Conservation (phyloP, 2,888 invertebrate species). For the Yponomeuta cagnagella region DNA sequence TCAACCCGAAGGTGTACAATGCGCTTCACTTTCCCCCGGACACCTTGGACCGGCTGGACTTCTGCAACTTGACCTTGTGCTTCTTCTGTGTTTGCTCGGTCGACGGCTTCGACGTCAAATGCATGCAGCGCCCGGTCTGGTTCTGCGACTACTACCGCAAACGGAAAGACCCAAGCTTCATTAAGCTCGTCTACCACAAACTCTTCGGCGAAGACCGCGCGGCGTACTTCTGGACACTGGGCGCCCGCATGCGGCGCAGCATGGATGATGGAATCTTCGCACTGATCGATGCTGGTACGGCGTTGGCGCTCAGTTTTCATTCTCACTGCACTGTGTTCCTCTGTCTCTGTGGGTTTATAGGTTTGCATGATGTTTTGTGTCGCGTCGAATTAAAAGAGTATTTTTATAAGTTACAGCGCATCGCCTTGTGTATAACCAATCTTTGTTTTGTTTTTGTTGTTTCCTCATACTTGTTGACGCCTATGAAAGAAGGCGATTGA, state of each 20-base stretch:
- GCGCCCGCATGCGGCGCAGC: conserved; percentile 52
- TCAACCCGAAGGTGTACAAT: conserved; percentile 34
- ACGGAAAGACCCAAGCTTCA: conserved; percentile 28
- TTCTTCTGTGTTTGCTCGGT: conserved; percentile 52
- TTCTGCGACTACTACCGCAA: conserved; percentile 49
- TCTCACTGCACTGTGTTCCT: too few relatives aligned
- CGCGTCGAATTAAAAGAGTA: background rate
- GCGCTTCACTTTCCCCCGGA: conserved; percentile 34
- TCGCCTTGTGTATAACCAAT: conserved; percentile 54
- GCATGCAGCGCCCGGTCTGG: conserved; percentile 41
- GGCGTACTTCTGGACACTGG: conserved; percentile 47
- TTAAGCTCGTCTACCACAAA: conserved; percentile 36
- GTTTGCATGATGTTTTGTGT: background rate
- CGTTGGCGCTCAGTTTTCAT: conserved; percentile 11
- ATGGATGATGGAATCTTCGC: conserved; percentile 54
- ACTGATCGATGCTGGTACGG: conserved; percentile 47
- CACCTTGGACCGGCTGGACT: conserved; percentile 42
- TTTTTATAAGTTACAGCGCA: conserved; percentile 24
- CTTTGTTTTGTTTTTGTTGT: conserved; percentile 20
- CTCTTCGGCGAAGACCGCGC: conserved; percentile 50
- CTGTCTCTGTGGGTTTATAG: background rate
- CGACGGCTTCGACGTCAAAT: conserved; percentile 32
- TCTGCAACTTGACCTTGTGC: conserved; percentile 35
- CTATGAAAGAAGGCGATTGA: background rate
- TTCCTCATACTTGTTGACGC: background rate